A percentile compares a stretch with the other conserved stretches of the same genome.
Conservation (phyloP, 23 tunicate genomes). For the Pegea sp. region DNA sequence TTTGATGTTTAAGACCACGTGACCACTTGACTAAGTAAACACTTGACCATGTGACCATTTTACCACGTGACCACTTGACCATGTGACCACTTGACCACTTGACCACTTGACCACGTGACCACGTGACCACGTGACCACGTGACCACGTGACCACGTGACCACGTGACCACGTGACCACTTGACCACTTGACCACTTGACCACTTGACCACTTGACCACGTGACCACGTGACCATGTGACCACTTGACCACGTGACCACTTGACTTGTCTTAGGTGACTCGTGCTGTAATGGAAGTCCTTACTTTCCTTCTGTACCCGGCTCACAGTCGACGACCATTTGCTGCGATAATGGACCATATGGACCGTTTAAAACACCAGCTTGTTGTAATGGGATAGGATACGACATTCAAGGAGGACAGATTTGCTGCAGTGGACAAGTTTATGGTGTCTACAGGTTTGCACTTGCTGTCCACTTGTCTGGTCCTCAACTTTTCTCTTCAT, state of each 20-base stretch:
- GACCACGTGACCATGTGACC: too few relatives aligned
- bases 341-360: slow-evolving; percentile 56
- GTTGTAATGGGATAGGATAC: slow-evolving; percentile 41
- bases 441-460: slow-evolving; percentile 15
- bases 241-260: neutral
- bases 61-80: too few relatives aligned
- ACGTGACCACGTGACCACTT: too few relatives aligned
- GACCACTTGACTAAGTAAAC: too few relatives aligned
- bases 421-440: slow-evolving; percentile 29
- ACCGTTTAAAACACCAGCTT: slow-evolving; percentile 21
- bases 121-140: too few relatives aligned
- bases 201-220: too few relatives aligned
- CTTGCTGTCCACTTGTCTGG: neutral
- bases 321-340: slow-evolving; percentile 8
- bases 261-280: slow-evolving; percentile 4
- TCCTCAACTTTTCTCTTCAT: neutral
- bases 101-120: too few relatives aligned
- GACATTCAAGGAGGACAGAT: slow-evolving; percentile 32
- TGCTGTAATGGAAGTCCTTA: slow-evolving; percentile 38
- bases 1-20: too few relatives aligned
- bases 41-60: too few relatives aligned
- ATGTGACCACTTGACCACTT: too few relatives aligned
- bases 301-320: neutral
- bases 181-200: too few relatives aligned
- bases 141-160: too few relatives aligned